Conservation (phyloP, 2,113 vertebrate genomes). For the Scartelaos histophorus region DNA sequence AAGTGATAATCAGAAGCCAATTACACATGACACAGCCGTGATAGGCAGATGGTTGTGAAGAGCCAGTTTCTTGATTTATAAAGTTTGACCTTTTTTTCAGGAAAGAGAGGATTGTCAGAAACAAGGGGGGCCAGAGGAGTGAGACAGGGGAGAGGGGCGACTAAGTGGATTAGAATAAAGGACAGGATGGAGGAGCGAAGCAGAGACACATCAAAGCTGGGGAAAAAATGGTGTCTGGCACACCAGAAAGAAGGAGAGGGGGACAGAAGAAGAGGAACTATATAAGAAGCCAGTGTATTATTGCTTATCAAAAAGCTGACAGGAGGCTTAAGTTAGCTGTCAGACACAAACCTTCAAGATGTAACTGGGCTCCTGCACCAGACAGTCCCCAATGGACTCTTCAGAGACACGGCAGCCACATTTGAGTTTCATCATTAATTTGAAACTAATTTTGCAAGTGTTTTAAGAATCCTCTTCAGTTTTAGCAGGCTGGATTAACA, state of each 20-base stretch:
- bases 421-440: constrained; percentile 39
- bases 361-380: constrained; percentile 28
- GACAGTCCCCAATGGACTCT: constrained; percentile 8
- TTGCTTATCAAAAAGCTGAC: constrained; percentile 59
- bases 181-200: constrained; percentile 46
- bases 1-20: constrained; percentile 42
- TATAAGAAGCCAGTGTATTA: constrained; percentile 43
- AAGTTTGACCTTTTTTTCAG: constrained; percentile 46
- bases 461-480: constrained; percentile 36
- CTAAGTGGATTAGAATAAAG: constrained; percentile 68
- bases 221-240: constrained; percentile 44
- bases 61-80: constrained; percentile 20
- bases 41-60: constrained; percentile 1
- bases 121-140: constrained; percentile 31
- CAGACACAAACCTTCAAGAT: constrained; percentile 43
- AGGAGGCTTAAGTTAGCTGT: constrained; percentile 50
- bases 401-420: constrained; percentile 5
- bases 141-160: constrained; percentile 42
- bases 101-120: constrained; percentile 28
- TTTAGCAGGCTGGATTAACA: constrained; percentile 24
- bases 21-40: constrained; percentile 26
- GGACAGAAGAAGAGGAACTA: constrained; percentile 24
- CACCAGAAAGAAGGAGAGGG: constrained; percentile 24
- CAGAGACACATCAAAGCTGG: constrained; percentile 66
- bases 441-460: not conserved